Evolutionary conservation across 2,888 invertebrate genomes (phyloP), one percentile per base, ranked within the genome.

Genomic region (Zaprionus lineosus): DNA sequence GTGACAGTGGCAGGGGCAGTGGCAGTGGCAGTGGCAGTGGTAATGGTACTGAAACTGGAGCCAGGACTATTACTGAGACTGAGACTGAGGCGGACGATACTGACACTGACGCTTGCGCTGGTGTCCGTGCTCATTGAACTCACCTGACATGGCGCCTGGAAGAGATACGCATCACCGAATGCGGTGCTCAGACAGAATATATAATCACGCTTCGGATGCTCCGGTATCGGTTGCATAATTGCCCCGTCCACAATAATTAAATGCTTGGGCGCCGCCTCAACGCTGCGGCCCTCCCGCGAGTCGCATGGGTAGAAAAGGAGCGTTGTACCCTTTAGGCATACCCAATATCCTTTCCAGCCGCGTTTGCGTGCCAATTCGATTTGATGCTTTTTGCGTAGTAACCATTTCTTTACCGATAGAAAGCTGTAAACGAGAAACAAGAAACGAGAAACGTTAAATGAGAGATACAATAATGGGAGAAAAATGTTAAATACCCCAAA

Each of bases 301-400:
- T 97, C 97, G 90, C 97, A 97, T 1, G 97, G 97, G 91, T 98
- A 98, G 91, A 98, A 98, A 58, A 98, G 93, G 58, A 98, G 92
- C 37, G 98, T 98, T 59, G 98, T 98, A 78, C 98, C 98, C 91
- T 98, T 98, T 83, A 99, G 92, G 90, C 98, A 98, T 48, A 98
- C 98, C 98, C 98, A 98, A 91, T 98, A 98, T 69, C 97, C 97
- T 91, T 98, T 98, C 98, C 98, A 99, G 73, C 97, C 98, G 34
- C 98, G 93, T 90, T 98, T 97, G 56, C 97, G 93, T 36, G 98
- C 98, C 90, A 98, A 91, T 91, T 98, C 98, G 89, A 98, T 96
- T 91, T 97, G 97, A 91, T 97, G 97, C 90, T 98, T 97, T 92
- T 98, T 98, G 84, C 98, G 94, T 74, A 98, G 92, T 82, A 98